Evolutionary conservation across 2,113 vertebrate species (phyloP).

Genomic region (Ciconia boyciana): DNA sequence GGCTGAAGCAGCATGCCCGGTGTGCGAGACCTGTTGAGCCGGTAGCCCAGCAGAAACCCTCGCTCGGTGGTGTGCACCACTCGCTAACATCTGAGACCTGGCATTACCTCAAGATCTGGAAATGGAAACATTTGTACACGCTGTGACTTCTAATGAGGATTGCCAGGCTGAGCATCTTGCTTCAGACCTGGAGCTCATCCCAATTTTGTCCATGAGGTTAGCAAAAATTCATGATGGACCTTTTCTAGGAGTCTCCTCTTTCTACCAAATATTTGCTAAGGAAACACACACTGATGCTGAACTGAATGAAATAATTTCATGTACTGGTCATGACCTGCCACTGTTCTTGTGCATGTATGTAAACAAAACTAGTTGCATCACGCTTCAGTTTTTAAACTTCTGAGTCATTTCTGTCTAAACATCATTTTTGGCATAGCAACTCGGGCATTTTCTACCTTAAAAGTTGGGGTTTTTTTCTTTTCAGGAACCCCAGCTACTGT

Average conservation of each 20-base stretch:
- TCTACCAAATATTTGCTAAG: background rate
- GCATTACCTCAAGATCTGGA: background rate
- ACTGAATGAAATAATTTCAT: background rate
- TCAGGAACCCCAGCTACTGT: background rate
- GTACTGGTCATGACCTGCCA: background rate
- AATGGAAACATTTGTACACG: background rate
- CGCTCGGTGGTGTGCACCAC: rapidly evolving
- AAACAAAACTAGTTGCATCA: background rate
- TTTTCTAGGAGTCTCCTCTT: background rate
- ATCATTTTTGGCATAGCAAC: background rate
- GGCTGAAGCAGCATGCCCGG: background rate
- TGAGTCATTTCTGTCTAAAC: background rate
- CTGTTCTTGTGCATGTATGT: background rate
- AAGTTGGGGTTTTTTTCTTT: background rate
- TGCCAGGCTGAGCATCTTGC: background rate
- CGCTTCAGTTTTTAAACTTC: background rate
- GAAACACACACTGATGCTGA: background rate
- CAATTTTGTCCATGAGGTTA: background rate
- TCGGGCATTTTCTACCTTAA: background rate
- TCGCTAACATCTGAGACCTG: rapidly evolving
- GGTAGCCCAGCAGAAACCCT: background rate
- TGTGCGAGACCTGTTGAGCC: rapidly evolving
- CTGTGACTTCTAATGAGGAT: background rate
- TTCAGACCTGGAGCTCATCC: background rate
- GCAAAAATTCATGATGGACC: background rate